A percentile compares a stretch with the other conserved stretches of the same genome.
Conservation (phyloP, 2,113 vertebrate genomes). For the Gobius niger region DNA sequence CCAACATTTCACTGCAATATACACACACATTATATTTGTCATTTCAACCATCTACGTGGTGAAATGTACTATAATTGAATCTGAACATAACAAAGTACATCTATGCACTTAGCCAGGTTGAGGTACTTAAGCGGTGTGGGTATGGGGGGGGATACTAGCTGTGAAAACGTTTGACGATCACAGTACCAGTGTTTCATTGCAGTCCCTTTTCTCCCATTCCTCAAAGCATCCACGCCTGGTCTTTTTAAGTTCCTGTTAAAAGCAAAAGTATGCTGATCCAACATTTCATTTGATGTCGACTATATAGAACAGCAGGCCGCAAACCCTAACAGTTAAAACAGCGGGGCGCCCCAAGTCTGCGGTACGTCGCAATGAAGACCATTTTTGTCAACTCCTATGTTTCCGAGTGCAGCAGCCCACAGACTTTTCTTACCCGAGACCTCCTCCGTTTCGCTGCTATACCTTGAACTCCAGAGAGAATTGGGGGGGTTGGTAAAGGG, state of each 20-base stretch:
- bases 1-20: not conserved
- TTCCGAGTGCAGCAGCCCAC: conserved; percentile 32
- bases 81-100: not conserved
- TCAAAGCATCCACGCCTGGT: conserved; percentile 16
- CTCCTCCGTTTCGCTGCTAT: conserved; percentile 21
- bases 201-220: not conserved
- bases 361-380: conserved; percentile 25
- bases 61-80: not conserved
- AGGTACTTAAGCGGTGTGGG: no score
- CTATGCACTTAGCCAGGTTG: not conserved
- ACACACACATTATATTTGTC: not conserved
- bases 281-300: conserved; percentile 39
- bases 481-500: conserved; percentile 18
- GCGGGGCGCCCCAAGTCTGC: conserved; percentile 33
- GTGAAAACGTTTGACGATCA: not conserved
- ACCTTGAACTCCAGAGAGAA: conserved; percentile 24
- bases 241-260: conserved; percentile 12
- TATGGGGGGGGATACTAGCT: no score
- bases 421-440: conserved; percentile 33
- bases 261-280: conserved; percentile 41
- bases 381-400: conserved; percentile 56
- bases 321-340: conserved; percentile 51
- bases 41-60: not conserved
- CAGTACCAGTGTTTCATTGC: not conserved
- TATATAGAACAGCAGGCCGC: conserved; percentile 49